Percentiles rank a stretch among this genome's conserved stretches.
These are phyloP conservation scores for Drosophila azteca DNA, from an alignment of 1,140 invertebrate genomes.

Conservation along the genomic window DNA sequence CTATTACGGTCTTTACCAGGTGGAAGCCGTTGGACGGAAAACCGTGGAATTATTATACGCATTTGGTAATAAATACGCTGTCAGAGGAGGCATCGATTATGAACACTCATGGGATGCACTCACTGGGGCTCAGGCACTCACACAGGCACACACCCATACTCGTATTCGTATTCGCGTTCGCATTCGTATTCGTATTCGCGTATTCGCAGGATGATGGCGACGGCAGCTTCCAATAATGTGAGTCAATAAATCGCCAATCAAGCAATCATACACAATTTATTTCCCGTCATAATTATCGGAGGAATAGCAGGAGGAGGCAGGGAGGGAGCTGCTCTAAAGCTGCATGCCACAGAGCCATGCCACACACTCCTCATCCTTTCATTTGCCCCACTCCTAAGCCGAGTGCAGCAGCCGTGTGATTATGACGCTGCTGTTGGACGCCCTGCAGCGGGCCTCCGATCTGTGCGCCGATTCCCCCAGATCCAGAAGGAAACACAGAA, in stretches of 20 bases:
- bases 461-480: constrained; percentile 23
- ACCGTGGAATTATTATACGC: constrained; percentile 57
- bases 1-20: constrained; percentile 38
- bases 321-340: constrained; percentile 21
- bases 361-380: constrained; percentile 6
- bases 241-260: constrained; percentile 83
- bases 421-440: constrained; percentile 78
- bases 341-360: neutral
- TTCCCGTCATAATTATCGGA: constrained; percentile 81
- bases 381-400: constrained; percentile 22
- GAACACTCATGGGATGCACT: constrained; percentile 76
- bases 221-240: constrained; percentile 80
- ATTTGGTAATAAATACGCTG: constrained; percentile 80
- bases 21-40: constrained; percentile 14
- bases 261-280: constrained; percentile 83
- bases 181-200: constrained; percentile 17
- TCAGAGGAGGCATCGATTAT: constrained; percentile 76
- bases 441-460: constrained; percentile 65
- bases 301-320: constrained; percentile 1
- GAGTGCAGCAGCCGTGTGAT: constrained; percentile 74
- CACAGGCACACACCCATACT: neutral
- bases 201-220: constrained; percentile 36
- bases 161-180: constrained; percentile 17
- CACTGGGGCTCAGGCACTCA: neutral
- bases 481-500: constrained; percentile 20